Conservation (phyloP, 1,140 invertebrate species). For the Ladona fulva region DNA sequence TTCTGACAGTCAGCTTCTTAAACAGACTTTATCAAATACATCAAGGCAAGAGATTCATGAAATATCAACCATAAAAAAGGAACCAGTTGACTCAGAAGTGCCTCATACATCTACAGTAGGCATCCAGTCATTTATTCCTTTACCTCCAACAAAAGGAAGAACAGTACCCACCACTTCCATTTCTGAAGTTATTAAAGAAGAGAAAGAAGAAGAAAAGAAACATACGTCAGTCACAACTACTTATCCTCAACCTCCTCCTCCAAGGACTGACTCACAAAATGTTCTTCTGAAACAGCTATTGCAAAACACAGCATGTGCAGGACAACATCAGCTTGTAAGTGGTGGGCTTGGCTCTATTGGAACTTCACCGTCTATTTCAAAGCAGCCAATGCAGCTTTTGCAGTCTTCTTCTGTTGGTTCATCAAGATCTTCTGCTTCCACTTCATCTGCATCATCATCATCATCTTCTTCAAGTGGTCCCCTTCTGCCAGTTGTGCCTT, state of each 20-base stretch:
- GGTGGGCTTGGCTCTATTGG: not conserved
- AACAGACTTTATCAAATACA: not conserved
- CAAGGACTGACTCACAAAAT: constrained; percentile 62
- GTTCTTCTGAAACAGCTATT: constrained; percentile 81
- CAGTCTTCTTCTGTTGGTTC: constrained; percentile 8
- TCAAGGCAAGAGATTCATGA: not conserved
- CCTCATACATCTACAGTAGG: constrained; percentile 12
- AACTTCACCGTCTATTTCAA: constrained; percentile 19
- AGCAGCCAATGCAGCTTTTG: constrained; percentile 13
- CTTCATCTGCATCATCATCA: constrained; percentile 20
- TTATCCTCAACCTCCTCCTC: not conserved
- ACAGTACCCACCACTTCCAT: not conserved
- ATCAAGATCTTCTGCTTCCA: constrained; percentile 10
- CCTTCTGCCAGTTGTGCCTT: constrained; percentile 56
- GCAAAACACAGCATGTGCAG: constrained; percentile 68
- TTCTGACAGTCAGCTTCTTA: not conserved
- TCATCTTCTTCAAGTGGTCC: constrained; percentile 40
- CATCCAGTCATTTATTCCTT: not conserved
- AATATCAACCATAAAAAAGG: constrained; percentile 17
- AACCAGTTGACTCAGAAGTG: constrained; percentile 18
- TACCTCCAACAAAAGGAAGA: not conserved
- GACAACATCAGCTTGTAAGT: constrained; percentile 31
- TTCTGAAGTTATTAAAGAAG: not conserved
- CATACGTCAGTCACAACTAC: not conserved
- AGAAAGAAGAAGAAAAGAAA: constrained; percentile 11